phyloP scores from a whole-genome alignment of 2,113 vertebrate species.

The Pluvianellus socialis region DNA sequence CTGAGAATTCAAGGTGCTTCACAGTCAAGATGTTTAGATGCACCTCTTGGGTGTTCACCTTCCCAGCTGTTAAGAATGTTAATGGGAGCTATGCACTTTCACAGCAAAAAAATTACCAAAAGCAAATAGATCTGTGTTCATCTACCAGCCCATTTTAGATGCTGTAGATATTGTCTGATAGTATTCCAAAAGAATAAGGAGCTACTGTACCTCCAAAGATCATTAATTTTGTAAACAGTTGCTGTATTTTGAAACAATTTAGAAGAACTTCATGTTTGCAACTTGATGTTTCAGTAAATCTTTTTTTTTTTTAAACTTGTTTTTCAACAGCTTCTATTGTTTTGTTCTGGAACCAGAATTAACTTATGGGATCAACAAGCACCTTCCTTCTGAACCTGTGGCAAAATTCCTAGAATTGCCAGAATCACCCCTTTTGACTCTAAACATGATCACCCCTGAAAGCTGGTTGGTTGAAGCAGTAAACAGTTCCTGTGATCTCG shows the following conservation, averaged over 20 bases:
- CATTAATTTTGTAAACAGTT: neutral
- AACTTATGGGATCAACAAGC: conserved; percentile 74
- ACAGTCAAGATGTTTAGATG: neutral
- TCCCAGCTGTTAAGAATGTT: neutral
- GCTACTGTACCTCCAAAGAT: neutral
- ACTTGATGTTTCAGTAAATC: neutral
- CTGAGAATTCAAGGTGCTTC: neutral
- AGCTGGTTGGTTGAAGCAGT: conserved; percentile 94
- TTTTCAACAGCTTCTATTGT: conserved; percentile 88
- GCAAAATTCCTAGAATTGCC: conserved; percentile 92
- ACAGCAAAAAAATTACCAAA: neutral
- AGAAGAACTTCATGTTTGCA: neutral
- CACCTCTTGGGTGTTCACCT: neutral
- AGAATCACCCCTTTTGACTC: conserved; percentile 88
- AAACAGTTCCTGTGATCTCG: conserved; percentile 89
- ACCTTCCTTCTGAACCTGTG: conserved; percentile 79
- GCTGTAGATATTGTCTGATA: neutral
- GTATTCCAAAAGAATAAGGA: neutral
- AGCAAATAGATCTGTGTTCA: neutral
- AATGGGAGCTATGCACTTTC: neutral
- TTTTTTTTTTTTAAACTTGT: neutral
- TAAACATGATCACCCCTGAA: conserved; percentile 96
- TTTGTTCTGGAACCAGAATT: conserved; percentile 92
- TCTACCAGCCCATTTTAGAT: neutral
- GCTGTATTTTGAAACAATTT: neutral